Evolutionary conservation across 1,140 invertebrate genomes (phyloP).

Genomic region (Aphelenchoides besseyi): DNA sequence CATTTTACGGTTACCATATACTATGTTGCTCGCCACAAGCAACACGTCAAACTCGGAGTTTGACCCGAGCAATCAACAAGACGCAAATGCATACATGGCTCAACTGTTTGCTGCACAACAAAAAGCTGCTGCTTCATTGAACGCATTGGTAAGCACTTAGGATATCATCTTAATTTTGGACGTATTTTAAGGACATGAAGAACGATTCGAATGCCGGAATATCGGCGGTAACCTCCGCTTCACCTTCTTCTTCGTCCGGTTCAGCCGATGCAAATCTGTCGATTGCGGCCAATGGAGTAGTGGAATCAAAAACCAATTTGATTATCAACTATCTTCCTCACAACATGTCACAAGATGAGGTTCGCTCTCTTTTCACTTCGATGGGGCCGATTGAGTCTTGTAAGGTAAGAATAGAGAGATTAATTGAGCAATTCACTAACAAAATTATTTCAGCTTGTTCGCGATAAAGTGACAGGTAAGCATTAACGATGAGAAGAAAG

Average conservation of each 20-base stretch:
- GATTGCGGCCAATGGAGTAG: neutral
- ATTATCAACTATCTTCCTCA: slow-evolving; percentile 99
- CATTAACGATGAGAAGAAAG: neutral
- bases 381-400: slow-evolving; percentile 98
- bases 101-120: slow-evolving; percentile 21
- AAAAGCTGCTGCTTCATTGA: slow-evolving; percentile 12
- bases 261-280: slow-evolving; percentile 15
- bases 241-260: slow-evolving; percentile 5
- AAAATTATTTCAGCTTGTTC: too few relatives aligned
- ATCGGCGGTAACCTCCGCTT: slow-evolving; percentile 2
- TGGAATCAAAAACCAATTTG: slow-evolving; percentile 72
- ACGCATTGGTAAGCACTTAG: neutral
- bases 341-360: slow-evolving; percentile 97
- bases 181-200: slow-evolving; percentile 12
- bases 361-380: slow-evolving; percentile 76
- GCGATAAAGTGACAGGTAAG: slow-evolving; percentile 93
- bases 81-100: slow-evolving; percentile 16
- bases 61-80: neutral
- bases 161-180: neutral
- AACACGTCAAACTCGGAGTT: slow-evolving; percentile 10
- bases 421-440: too few relatives aligned
- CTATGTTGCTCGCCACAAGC: slow-evolving; percentile 23
- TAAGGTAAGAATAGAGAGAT: too few relatives aligned
- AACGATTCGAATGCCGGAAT: slow-evolving; percentile 3
- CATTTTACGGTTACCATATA: neutral